A percentile compares a stretch with the other conserved stretches of the same genome.
Conservation (phyloP, 2,888 invertebrate genomes). For the Salpingus planirostris region DNA sequence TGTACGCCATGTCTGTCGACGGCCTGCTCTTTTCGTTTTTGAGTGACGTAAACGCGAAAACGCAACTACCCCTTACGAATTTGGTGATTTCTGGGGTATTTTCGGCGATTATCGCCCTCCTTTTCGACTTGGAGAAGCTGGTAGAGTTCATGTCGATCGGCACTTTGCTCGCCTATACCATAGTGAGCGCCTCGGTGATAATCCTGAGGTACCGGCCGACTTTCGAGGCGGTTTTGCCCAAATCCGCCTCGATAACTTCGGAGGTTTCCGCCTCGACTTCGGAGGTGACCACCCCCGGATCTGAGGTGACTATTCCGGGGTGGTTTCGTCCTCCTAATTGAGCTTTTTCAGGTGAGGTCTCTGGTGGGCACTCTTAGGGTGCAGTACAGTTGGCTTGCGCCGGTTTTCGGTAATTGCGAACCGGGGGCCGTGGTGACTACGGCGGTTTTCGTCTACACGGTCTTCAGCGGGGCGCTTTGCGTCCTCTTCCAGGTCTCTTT, state of each 20-base stretch:
- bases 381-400: slow-evolving; percentile 65
- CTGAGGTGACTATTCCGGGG: too few relatives aligned
- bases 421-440: slow-evolving; percentile 68
- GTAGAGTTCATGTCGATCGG: slow-evolving; percentile 95
- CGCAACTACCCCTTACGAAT: slow-evolving; percentile 72
- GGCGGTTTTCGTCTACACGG: slow-evolving; percentile 62
- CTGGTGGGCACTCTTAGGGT: slow-evolving; percentile 69
- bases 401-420: slow-evolving; percentile 61
- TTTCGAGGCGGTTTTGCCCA: slow-evolving; percentile 23
- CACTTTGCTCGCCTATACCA: slow-evolving; percentile 79
- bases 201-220: slow-evolving; percentile 62
- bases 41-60: slow-evolving; percentile 66
- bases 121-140: slow-evolving; percentile 81
- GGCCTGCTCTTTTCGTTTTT: slow-evolving; percentile 70
- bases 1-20: slow-evolving; percentile 88
- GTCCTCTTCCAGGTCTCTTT: slow-evolving; percentile 53
- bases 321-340: too few relatives aligned
- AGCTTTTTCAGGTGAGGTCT: too few relatives aligned
- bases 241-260: slow-evolving; percentile 32
- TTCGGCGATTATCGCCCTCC: slow-evolving; percentile 69
- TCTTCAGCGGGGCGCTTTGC: slow-evolving; percentile 60
- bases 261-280: slow-evolving; percentile 37
- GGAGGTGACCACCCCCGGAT: slow-evolving; percentile 35
- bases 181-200: slow-evolving; percentile 84
- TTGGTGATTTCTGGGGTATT: slow-evolving; percentile 66